Percentiles rank a stretch among this genome's conserved stretches.
These are phyloP conservation scores for Drosophila bocqueti DNA, from an alignment of 1,140 invertebrate species.

Conservation along the genomic window DNA sequence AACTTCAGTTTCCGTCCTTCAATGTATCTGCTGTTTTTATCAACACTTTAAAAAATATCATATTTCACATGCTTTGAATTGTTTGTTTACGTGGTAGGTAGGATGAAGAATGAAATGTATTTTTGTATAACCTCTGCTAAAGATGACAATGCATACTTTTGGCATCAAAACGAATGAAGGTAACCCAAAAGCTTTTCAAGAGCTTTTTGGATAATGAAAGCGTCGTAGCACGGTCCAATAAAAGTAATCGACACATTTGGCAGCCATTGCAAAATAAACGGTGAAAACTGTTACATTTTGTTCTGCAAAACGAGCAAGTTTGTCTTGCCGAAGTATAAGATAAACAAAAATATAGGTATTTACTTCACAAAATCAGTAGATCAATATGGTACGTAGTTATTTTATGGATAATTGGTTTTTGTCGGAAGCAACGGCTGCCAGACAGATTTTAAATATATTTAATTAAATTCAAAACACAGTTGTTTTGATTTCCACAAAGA, in stretches of 20 bases:
- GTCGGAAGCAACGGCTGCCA: too few species aligned
- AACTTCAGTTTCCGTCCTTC: not conserved
- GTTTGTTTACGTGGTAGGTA: not conserved
- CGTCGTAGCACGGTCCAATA: too few species aligned
- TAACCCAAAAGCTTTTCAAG: not conserved
- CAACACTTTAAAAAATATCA: not conserved
- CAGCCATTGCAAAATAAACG: not conserved
- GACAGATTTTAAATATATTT: too few species aligned
- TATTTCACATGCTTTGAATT: not conserved
- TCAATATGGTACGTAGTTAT: too few species aligned
- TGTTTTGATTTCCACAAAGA: too few species aligned
- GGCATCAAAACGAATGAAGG: not conserved
- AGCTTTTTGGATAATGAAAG: slow-evolving; percentile 3
- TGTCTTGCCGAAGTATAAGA: too few species aligned
- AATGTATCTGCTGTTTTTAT: not conserved
- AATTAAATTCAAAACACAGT: too few species aligned
- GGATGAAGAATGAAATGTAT: not conserved
- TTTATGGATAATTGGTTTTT: too few species aligned
- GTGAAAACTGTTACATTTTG: too few species aligned
- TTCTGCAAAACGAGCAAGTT: too few species aligned
- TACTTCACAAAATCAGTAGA: too few species aligned
- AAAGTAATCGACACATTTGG: not conserved
- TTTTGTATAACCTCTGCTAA: slow-evolving; percentile 4
- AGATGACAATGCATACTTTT: slow-evolving; percentile 29
- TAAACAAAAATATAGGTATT: too few species aligned